These are phyloP conservation scores for Branchipolynoe longqiensis DNA, from an alignment of 2,888 invertebrate genomes.

Conservation along the genomic window DNA sequence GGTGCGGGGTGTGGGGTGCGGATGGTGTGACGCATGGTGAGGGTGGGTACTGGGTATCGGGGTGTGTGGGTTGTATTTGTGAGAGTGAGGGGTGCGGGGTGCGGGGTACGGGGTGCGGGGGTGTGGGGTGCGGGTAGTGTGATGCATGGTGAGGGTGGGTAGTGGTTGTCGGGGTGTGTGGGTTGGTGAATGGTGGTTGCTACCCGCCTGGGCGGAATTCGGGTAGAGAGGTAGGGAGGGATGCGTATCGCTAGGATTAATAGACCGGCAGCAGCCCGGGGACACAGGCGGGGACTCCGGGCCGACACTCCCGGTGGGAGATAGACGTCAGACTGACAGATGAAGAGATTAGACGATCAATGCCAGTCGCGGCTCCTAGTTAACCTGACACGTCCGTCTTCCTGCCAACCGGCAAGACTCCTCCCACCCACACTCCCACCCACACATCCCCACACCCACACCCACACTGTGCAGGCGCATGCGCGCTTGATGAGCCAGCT, in stretches of 20 bases:
- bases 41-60: background rate
- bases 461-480: no score
- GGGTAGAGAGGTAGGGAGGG: background rate
- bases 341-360: constrained; percentile 50
- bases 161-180: no score
- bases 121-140: background rate
- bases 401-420: no score
- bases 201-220: background rate
- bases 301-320: no score
- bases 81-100: background rate
- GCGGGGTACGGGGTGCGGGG: background rate
- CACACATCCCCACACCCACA: constrained; percentile 4
- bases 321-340: constrained; percentile 48
- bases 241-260: constrained; percentile 4
- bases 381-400: no score
- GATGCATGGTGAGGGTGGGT: background rate
- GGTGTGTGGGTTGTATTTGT: background rate
- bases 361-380: background rate
- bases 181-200: background rate
- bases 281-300: constrained; percentile 11
- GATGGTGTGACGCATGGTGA: no score
- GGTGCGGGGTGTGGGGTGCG: no score
- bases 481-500: no score
- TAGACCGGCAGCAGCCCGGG: background rate
- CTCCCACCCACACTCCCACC: background rate